These are phyloP conservation scores for Sminthopsis crassicaudata DNA, from an alignment of 2,113 vertebrate species.

Conservation along the genomic window DNA sequence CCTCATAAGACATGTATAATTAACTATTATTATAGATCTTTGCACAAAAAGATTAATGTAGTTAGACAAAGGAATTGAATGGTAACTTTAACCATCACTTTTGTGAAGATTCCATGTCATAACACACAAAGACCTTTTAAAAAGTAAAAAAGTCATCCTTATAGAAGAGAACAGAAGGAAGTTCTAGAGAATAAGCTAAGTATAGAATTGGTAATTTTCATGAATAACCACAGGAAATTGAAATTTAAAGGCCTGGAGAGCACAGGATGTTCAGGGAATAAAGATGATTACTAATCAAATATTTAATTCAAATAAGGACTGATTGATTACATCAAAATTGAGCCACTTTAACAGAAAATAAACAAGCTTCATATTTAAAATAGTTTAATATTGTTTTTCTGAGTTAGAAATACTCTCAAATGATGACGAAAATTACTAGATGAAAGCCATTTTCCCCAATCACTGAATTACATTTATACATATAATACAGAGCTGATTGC, in stretches of 20 bases:
- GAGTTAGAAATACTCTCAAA: constrained; percentile 94
- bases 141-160: not conserved
- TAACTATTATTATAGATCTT: not conserved
- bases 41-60: not conserved
- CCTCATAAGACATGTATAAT: not conserved
- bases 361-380: constrained; percentile 90
- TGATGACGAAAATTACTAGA: constrained; percentile 89
- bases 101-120: not conserved
- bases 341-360: constrained; percentile 82
- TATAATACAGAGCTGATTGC: constrained; percentile 91
- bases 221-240: not conserved
- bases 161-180: not conserved
- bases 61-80: not conserved
- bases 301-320: constrained; percentile 78
- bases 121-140: not conserved
- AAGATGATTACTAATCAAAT: constrained; percentile 78
- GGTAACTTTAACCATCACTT: not conserved
- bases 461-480: constrained; percentile 88
- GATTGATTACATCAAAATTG: constrained; percentile 73
- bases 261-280: constrained; percentile 63
- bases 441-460: constrained; percentile 87
- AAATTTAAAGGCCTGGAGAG: constrained; percentile 16
- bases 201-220: not conserved
- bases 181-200: not conserved
- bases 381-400: constrained; percentile 93